A percentile compares a stretch with the other conserved stretches of the same genome.
Evolutionary conservation across 2,888 invertebrate species (phyloP).

Genomic region (Synergus laeviventris): DNA sequence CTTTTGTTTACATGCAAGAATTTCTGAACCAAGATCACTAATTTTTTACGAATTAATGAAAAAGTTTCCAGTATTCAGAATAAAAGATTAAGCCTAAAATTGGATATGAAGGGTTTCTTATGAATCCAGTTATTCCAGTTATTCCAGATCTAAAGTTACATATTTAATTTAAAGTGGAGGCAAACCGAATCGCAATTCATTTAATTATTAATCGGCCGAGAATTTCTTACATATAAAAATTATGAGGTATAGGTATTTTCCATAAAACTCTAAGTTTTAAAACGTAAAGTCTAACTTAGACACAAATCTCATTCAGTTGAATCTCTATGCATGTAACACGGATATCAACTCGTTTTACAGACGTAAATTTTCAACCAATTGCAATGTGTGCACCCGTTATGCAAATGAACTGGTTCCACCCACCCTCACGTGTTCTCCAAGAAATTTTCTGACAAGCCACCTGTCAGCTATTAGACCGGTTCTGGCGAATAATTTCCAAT

Average conservation of each 20-base stretch:
- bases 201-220: not conserved
- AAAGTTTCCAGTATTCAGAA: not conserved
- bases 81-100: constrained; percentile 26
- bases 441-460: not conserved
- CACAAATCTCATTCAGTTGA: not conserved
- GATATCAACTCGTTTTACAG: not conserved
- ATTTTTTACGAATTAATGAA: not conserved
- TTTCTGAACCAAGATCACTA: not conserved
- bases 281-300: not conserved
- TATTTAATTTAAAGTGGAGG: not conserved
- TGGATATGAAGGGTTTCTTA: not conserved
- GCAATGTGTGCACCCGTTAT: constrained; percentile 2
- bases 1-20: not conserved
- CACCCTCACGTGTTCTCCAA: not conserved
- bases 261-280: not conserved
- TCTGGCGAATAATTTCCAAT: not conserved
- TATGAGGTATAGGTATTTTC: not conserved
- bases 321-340: not conserved
- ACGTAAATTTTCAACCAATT: not conserved
- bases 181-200: not conserved
- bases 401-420: not conserved
- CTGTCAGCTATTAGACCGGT: not conserved
- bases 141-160: constrained; percentile 4
- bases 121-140: constrained; percentile 1
- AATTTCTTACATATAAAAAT: not conserved